phyloP scores from a whole-genome alignment of 2,797 vertebrate genomes.

The Pygocentrus nattereri region DNA sequence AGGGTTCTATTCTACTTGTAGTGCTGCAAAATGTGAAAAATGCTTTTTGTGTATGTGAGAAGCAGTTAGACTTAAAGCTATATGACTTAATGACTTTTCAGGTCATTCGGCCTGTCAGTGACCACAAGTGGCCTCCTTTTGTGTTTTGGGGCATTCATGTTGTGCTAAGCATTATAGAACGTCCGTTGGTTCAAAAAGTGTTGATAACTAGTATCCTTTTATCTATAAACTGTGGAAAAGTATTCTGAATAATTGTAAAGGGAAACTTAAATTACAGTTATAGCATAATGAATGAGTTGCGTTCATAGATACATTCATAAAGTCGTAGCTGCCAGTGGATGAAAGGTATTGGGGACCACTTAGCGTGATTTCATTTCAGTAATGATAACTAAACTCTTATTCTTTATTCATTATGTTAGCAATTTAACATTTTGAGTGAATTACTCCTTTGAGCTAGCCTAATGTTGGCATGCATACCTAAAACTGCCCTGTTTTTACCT shows the following conservation, averaged over 20 bases:
- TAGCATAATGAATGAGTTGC: not conserved
- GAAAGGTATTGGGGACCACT: not conserved
- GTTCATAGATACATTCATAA: not conserved
- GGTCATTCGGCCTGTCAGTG: not conserved
- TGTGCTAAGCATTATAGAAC: too few relatives aligned
- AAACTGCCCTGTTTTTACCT: constrained; percentile 22
- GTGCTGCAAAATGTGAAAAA: too few relatives aligned
- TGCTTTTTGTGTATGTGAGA: too few relatives aligned
- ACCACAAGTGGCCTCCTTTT: not conserved
- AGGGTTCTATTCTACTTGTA: too few relatives aligned
- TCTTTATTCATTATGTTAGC: not conserved
- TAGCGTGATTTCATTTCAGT: not conserved
- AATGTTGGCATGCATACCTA: not conserved
- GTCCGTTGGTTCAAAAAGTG: too few relatives aligned
- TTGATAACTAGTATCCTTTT: not conserved
- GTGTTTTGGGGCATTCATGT: not conserved
- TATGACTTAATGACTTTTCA: too few relatives aligned
- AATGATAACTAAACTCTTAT: not conserved
- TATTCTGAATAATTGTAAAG: not conserved
- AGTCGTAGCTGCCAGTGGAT: not conserved
- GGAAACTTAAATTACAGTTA: not conserved
- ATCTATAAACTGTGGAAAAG: not conserved
- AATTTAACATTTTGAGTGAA: not conserved
- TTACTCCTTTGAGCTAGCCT: not conserved
- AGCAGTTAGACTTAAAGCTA: too few relatives aligned